These are phyloP conservation scores for Brachyhypopomus gauderio DNA, from an alignment of 2,113 vertebrate genomes.

Conservation along the genomic window DNA sequence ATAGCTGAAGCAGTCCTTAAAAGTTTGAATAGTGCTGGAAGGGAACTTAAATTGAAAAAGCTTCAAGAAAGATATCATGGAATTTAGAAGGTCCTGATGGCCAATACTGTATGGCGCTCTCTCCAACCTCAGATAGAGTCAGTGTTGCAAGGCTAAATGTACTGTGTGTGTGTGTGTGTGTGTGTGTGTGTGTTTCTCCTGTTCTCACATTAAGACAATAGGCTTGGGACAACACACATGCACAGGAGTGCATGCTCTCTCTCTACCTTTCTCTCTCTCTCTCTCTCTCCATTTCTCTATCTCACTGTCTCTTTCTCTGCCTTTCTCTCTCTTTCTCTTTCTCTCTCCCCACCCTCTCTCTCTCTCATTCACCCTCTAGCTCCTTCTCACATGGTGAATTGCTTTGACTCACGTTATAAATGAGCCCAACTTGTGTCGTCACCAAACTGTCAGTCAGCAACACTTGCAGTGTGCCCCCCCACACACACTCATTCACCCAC, in stretches of 20 bases:
- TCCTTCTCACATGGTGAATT: neutral
- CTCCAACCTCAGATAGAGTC: neutral
- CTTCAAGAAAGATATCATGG: neutral
- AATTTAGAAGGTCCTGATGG: neutral
- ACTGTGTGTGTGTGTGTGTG: neutral
- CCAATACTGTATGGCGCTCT: neutral
- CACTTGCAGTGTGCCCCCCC: neutral
- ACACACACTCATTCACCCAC: no score
- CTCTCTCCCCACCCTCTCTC: conserved; percentile 4
- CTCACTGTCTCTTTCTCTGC: conserved; percentile 4
- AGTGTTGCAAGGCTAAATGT: conserved; percentile 13
- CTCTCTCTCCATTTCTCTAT: no score
- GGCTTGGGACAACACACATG: neutral
- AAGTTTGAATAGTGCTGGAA: no score
- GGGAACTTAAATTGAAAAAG: no score
- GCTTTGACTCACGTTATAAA: neutral
- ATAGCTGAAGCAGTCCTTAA: neutral
- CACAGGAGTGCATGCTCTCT: neutral
- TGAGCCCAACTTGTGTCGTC: conserved; percentile 18
- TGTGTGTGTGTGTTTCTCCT: conserved; percentile 10
- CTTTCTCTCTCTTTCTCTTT: neutral
- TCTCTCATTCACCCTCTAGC: neutral
- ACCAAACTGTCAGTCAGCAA: conserved; percentile 3
- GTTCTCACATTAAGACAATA: conserved; percentile 12
- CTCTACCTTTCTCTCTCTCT: conserved; percentile 3